Evolutionary conservation across 2,888 invertebrate species (phyloP), one percentile per base, ranked within the genome.

Genomic region (Agriopis leucophaearia): DNA sequence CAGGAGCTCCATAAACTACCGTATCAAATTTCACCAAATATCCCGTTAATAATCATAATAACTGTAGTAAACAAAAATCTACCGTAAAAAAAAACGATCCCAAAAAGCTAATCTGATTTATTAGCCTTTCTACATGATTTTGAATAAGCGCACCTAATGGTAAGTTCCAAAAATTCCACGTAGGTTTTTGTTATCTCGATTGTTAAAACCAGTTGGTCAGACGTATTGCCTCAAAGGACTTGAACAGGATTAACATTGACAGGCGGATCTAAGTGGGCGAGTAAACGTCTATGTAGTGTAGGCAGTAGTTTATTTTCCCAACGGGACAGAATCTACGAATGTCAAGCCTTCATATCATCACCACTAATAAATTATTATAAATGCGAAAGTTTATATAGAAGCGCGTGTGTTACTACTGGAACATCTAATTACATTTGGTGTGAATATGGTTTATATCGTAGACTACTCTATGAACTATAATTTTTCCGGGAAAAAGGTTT

Each of bases 211-310:
- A 18, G 18, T 12, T 12, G n/a, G 2, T 45, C 47, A 16, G 16
- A 47, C 47, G 48, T 10, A 50, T 27, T 27, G 27, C 27, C 27
- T 27, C 27, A 27, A 52, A 52, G n/a, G 9, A 52, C 36, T 36
- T 7, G 27, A 50, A 27, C 52, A 15, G 38, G 38, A 54, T 54
- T 54, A 59, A 5, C 35, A 15, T 18, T 64, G 51, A n/a, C 44
- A 45, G 38, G 47, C 38, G 59, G 45, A 52, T 38, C 36, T 50
- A 9, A 51, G 64, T 64, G 58, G 64, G 58, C 52, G 64, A 64
- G 12, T 18, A 9, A 16, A 52, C 15, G 16, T n/a, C 15, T 52
- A 52, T 16, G 36, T 54, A 9, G 16, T 38, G 13, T 52, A 36
- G 36, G 52, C 35, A 47, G 36, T 45, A 35, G 44, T 15, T 15